Percentiles rank a stretch among this genome's conserved stretches.
Evolutionary conservation across 2,888 invertebrate genomes (phyloP).

Genomic region (Diabrotica balteata): DNA sequence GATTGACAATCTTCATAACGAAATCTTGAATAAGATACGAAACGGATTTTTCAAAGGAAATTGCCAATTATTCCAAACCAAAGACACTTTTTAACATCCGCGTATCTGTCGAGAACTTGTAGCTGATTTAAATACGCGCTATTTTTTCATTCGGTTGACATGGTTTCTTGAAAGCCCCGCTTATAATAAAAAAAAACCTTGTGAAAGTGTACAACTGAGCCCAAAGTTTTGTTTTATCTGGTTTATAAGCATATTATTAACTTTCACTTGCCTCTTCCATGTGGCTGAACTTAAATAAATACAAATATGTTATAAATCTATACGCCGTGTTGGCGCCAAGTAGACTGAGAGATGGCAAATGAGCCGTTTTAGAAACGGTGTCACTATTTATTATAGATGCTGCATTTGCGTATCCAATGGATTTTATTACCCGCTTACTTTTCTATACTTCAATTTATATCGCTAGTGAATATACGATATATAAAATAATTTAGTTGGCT

Average conservation of each 20-base stretch:
- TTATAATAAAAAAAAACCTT: slow-evolving; percentile 1
- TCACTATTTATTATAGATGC: neutral
- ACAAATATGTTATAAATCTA: slow-evolving; percentile 4
- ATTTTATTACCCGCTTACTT: too few relatives aligned
- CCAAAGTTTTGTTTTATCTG: slow-evolving; percentile 23
- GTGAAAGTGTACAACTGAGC: slow-evolving; percentile 4
- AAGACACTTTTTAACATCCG: too few relatives aligned
- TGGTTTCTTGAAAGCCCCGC: neutral
- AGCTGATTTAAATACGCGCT: too few relatives aligned
- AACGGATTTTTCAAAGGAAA: too few relatives aligned
- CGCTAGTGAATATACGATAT: too few relatives aligned
- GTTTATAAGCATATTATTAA: slow-evolving; percentile 22
- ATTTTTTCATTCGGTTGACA: neutral
- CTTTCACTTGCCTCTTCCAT: slow-evolving; percentile 18
- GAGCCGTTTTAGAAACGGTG: slow-evolving; percentile 4
- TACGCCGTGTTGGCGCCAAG: slow-evolving; percentile 5
- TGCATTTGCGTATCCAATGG: neutral
- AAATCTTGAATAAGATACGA: too few relatives aligned
- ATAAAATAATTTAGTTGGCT: too few relatives aligned
- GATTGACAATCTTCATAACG: too few relatives aligned
- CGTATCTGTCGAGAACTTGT: too few relatives aligned
- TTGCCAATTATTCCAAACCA: too few relatives aligned
- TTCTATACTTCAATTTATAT: too few relatives aligned
- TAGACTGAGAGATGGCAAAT: neutral
- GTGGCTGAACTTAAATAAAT: slow-evolving; percentile 4